Conservation (phyloP, 2,797 vertebrate species). For the Sphaeramia orbicularis region DNA sequence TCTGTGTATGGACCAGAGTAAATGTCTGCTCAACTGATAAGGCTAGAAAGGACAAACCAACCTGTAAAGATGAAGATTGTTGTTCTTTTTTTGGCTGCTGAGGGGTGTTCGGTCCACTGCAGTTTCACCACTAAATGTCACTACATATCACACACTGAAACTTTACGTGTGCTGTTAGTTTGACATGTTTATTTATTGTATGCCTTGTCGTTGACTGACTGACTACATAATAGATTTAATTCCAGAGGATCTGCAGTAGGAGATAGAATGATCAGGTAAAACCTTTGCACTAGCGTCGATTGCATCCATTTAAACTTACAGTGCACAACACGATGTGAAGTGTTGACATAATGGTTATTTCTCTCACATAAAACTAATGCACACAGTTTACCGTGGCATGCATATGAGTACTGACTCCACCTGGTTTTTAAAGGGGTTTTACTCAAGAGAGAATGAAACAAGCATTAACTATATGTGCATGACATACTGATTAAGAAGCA, state of each 20-base stretch:
- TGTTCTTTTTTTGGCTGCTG: constrained; percentile 80
- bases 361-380: constrained; percentile 42
- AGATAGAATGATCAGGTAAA: constrained; percentile 99
- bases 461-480: constrained; percentile 41
- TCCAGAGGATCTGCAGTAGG: constrained; percentile 98
- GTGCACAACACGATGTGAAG: constrained; percentile 22
- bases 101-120: too few relatives aligned
- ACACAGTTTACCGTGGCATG: constrained; percentile 43
- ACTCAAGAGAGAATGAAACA: not conserved
- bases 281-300: constrained; percentile 63
- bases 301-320: constrained; percentile 69
- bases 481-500: constrained; percentile 25
- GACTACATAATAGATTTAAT: constrained; percentile 90
- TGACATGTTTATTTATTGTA: not conserved
- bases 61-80: too few relatives aligned
- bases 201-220: constrained; percentile 80
- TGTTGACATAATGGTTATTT: constrained; percentile 16
- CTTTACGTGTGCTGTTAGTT: too few relatives aligned
- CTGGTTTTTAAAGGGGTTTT: constrained; percentile 17
- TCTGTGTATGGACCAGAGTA: too few relatives aligned
- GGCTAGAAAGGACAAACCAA: too few relatives aligned
- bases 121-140: too few relatives aligned
- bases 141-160: too few relatives aligned
- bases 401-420: constrained; percentile 66
- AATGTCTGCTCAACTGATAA: too few relatives aligned